phyloP scores from a whole-genome alignment of 2,888 invertebrate species.

The Drosophila buzzatii region DNA sequence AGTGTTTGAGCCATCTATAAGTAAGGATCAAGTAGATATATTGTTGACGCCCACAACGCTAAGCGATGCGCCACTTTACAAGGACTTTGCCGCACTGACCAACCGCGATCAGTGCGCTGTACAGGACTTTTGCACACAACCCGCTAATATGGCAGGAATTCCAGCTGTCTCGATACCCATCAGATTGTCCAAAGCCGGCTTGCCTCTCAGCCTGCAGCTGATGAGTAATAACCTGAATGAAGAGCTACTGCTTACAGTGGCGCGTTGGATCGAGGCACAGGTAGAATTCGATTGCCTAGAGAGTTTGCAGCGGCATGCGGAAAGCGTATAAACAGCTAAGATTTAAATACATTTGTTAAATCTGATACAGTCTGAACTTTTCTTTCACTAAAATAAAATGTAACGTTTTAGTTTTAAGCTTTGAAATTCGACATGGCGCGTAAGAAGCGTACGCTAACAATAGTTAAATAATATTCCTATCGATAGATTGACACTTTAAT shows the following conservation, averaged over 20 bases:
- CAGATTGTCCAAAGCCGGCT: slow-evolving; percentile 89
- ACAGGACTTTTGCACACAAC: slow-evolving; percentile 97
- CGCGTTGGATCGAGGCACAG: slow-evolving; percentile 92
- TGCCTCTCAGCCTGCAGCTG: slow-evolving; percentile 95
- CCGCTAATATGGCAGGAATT: slow-evolving; percentile 98
- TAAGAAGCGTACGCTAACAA: neutral
- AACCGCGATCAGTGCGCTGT: slow-evolving; percentile 94
- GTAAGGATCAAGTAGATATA: slow-evolving; percentile 88
- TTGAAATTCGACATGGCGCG: neutral
- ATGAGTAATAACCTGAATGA: slow-evolving; percentile 94
- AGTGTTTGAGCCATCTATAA: slow-evolving; percentile 87
- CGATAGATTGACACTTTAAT: slow-evolving; percentile 3
- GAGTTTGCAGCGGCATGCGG: slow-evolving; percentile 34
- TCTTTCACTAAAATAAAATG: too few species aligned
- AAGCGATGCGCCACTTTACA: slow-evolving; percentile 92
- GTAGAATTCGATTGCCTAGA: slow-evolving; percentile 85
- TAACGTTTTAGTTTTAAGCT: neutral
- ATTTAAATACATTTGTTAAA: neutral
- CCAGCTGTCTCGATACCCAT: slow-evolving; percentile 96
- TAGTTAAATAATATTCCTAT: neutral
- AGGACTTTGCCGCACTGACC: slow-evolving; percentile 91
- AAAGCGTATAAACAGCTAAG: neutral
- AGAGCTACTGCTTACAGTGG: slow-evolving; percentile 90
- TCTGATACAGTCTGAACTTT: neutral
- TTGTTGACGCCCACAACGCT: slow-evolving; percentile 97